Evolutionary conservation across 2,888 invertebrate genomes (phyloP), one percentile per base, ranked within the genome.

Genomic region (Lydus trimaculatus): DNA sequence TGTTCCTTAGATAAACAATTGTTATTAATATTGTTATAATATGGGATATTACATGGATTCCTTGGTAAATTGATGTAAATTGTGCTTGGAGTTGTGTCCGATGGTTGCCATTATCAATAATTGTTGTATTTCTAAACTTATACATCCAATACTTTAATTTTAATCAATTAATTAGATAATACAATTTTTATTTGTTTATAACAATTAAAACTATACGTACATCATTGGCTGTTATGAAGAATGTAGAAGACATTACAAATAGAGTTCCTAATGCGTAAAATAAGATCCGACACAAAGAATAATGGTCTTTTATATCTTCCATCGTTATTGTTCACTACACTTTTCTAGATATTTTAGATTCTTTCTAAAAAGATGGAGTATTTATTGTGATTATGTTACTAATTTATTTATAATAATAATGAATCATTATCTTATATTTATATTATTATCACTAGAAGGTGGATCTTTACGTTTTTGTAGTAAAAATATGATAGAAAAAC

Each of bases 191-290:
- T n/a, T n/a, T n/a, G n/a, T n/a, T n/a, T n/a, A n/a, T n/a, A n/a
- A n/a, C n/a, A n/a, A n/a, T 39, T 31, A 25, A 28, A 39, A 52
- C 31, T 59, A 11, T 70, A 72, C 71, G 73, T 73, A 79, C 79
- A 33, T 74, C 67, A 58, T 71, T 72, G 9, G 78, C 74, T 68
- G 71, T 77, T 15, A 73, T 69, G 43, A 74, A 75, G 65, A 78
- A 76, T 39, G 74, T 72, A 25, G 67, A 65, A 8, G 78, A 76
- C 17, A 79, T 72, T 17, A 73, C 66, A 1, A 75, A 70, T 61
- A 79, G 65, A 48, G 77, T 74, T 17, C 78, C 79, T 63, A 77
- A 64, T 15, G 74, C 67, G 64, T 77, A 79, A 64, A 78, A 78
- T 31, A 77, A 67, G 20, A 76, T 75, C 67, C 70, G 73, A 25